Base-by-base conservation (phyloP, 2,888 invertebrate species). In the Rhimphoctona megacephalus region DNA sequence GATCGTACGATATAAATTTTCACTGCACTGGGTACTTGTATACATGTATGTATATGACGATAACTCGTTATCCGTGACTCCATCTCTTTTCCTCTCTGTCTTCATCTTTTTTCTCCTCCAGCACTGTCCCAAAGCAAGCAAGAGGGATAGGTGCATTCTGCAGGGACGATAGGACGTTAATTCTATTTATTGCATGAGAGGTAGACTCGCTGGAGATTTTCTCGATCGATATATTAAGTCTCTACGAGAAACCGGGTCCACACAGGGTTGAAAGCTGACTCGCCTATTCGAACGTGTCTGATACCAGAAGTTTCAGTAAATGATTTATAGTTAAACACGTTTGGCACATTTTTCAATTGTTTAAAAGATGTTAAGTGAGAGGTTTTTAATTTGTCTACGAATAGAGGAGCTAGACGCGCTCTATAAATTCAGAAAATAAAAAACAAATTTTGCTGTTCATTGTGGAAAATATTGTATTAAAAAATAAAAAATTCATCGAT, bases 161-260 rank as follows among this genome's bases (percentile, higher is more conserved):
- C 22, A 17, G n/a, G 74, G 46, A 70, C 36, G 78, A 22, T 36
- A 77, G 74, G 69, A 85, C 78, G 66, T 81, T 85, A 61, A 85
- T 77, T 86, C 72, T 83, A 77, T 80, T 83, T 86, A 86, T 86
- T 79, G 64, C 83, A 79, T 30, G 74, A 39, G 81, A 57, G 57
- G 54, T 61, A 36, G 79, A 83, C 61, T 82, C 54, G 66, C 46
- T 61, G 70, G 30, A 80, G 74, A 77, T 83, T 83, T 83, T 43
- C 70, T 70, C 64, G 61, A 80, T 83, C 79, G 79, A 72, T 80
- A 79, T 80, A 83, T 77, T 74, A 82, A 76, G 57, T 33, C 74
- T 81, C 25, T 54, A 22, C 57, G 76, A 70, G 61, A 69, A 82
- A 69, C 54, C 73, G 33, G 54, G 30, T 52, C 54, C 30, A 14